phyloP scores from a whole-genome alignment of 2,888 invertebrate species.

The Oegoconia quadripuncta region DNA sequence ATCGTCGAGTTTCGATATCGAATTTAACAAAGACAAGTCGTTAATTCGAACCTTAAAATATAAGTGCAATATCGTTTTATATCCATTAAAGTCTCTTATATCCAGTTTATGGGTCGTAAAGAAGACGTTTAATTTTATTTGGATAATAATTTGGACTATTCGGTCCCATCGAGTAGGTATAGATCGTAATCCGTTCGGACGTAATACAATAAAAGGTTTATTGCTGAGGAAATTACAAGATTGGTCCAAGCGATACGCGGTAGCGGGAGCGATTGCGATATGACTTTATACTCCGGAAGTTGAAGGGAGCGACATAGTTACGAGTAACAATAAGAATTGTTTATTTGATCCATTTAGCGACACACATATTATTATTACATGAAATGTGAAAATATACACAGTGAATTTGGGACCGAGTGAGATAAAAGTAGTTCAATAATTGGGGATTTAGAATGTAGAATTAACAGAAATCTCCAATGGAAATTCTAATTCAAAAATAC shows the following conservation, averaged over 20 bases:
- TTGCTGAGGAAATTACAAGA: not conserved
- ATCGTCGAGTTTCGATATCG: too few relatives aligned
- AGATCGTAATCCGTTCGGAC: constrained; percentile 7
- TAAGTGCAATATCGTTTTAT: too few relatives aligned
- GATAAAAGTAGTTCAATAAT: too few relatives aligned
- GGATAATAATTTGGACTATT: constrained; percentile 4
- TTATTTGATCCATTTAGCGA: too few relatives aligned
- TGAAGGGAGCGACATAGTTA: too few relatives aligned
- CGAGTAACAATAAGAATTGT: too few relatives aligned
- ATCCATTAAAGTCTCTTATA: not conserved
- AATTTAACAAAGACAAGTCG: not conserved
- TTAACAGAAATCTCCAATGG: too few relatives aligned
- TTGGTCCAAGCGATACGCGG: not conserved
- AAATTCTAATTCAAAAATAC: too few relatives aligned
- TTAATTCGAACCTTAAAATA: not conserved
- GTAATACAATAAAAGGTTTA: constrained; percentile 11
- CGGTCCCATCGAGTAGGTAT: not conserved
- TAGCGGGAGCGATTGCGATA: not conserved
- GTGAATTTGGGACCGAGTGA: too few relatives aligned
- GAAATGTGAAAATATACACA: too few relatives aligned
- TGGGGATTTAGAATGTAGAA: too few relatives aligned
- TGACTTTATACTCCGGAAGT: not conserved
- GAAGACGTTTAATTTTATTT: constrained; percentile 5
- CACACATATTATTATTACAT: too few relatives aligned
- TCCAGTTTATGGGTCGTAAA: not conserved